Evolutionary conservation across 2,797 vertebrate species (phyloP), one percentile per base, ranked within the genome.

Genomic region (Epinephelus awoara): DNA sequence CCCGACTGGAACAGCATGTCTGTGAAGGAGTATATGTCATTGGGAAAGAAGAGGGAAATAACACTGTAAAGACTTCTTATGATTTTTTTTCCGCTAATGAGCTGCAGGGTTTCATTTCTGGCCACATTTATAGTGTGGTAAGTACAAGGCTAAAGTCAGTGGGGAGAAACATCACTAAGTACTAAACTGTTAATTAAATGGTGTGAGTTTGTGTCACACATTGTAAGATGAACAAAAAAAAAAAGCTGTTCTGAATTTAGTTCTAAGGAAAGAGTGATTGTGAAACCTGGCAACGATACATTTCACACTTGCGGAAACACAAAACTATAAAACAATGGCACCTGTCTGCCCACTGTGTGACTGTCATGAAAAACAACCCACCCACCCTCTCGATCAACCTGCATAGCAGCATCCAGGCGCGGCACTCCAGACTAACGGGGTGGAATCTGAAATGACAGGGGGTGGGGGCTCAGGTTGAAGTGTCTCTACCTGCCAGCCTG

Each of bases 401-500:
- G 81, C 61, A 52, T 4, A 17, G 51, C 77, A 67, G 69, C 83
- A 80, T 83, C 73, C 63, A 85, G 73, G 62, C 57, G 71, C 1
- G 38, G 29, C 69, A 15, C 56, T 81, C 65, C 46, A 27, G 25
- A 62, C 58, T 19, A 17, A 51, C 63, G 64, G 72, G 80, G 67
- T 18, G 84, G 85, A 75, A 70, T 75, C 55, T 73, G 44, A 69
- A 64, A 64, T 29, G 55, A 61, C 17, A 67, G 52, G 17, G 62
- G 82, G 80, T 19, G 74, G 83, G 64, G 27, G 63, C 54, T 82
- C 19, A 11, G 23, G 66, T 62, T 87, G 0, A 85, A 72, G 44
- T 44, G 23, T 65, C 57, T 77, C 29, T 72, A 57, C 65, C 67
- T 67, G 23, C 7, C 52, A 57, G 50, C 19, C 74, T 51, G 29